Base-by-base conservation (phyloP, 2,113 vertebrate species). In the Salvelinus sp. region DNA sequence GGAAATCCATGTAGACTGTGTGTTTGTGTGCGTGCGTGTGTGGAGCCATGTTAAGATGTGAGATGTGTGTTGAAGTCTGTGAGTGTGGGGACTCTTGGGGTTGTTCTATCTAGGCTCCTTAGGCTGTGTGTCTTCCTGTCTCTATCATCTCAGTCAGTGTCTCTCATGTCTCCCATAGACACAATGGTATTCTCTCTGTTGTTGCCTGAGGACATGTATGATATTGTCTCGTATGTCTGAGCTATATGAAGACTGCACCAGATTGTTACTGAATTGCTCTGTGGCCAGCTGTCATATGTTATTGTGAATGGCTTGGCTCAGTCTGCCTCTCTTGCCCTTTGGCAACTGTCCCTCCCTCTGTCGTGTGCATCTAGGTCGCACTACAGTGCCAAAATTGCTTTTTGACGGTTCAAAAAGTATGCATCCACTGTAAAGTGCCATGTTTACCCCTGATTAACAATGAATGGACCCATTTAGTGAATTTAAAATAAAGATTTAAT, bases 181-280 rank as follows among this genome's bases (percentile, higher is more conserved):
- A 20, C 54, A 57, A 57, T 6, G 13, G 54, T 18, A 57, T 57
- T 57, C 54, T 16, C 54, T 57, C 13, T 57, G 54, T 57, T 25
- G 60, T 60, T 38, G 64, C 73, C 48, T 23, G 20, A 22, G 67
- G 74, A 33, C 54, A 30, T 79, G 68, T 73, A 20, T 38, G 9
- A 44, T 16, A 9, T 70, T 67, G 68, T 78, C 76, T 84, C 65
- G 63, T 69, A 58, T 47, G 30, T 67, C 13, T 71, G 72, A 71
- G 76, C 50, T 33, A 3, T 68, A 64, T 60, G 70, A 76, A 48
- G 44, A 76, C 76, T 62, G 76, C 68, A 69, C 57, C 62, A 69
- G 13, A 38, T 78, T 83, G 77, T 84, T 73, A 76, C 63, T 25
- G 69, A 74, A 71, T 68, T 2, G 80, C 76, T 82, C 85, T 68